Base-by-base conservation (phyloP, 1,140 invertebrate species). In the Eriosoma lanigerum region DNA sequence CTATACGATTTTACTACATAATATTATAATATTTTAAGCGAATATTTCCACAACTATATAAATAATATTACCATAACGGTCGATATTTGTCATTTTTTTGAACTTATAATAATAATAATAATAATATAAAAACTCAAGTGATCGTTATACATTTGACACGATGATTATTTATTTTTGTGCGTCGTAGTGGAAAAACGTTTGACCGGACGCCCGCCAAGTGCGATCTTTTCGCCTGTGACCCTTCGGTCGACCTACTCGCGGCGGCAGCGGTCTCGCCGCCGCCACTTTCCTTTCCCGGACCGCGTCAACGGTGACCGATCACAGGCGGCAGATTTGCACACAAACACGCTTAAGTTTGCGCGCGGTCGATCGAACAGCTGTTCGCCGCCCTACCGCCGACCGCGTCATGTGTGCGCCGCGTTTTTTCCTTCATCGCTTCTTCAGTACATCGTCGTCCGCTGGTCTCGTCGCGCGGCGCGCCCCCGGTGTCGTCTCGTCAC, bases 351-450 rank as follows among this genome's bases (percentile, higher is more conserved):
- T 21, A 44, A 26, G 19, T 26, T 13, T 38, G 38, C 56, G 21
- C 64, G 13, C 64, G 64, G 38, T 68, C 64, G 64, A 68, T 68
- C 21, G 64, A 68, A 68, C 64, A 68, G 64, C 64, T 68, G 64
- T 68, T 68, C 26, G 10, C 38, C 64, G 17, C 29, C 60, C 21
- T 38, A 3, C 44, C 44, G 64, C 12, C 38, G 29, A 38, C 12
- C 38, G 64, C 38, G 64, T 68, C 64, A 68, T 68, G 64, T 68
- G 64, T 48, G 64, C 44, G 64, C 64, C 64, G 64, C 64, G 38
- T 68, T 68, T 3, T 38, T 68, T 68, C 21, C 44, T n/a, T 38
- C 38, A 46, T 48, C 64, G 48, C 44, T n/a, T 38, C 38, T 68
- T 48, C 64, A 68, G 64, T 68, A 38, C 21, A 24, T 24, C 64